phyloP scores from a whole-genome alignment of 1,140 invertebrate genomes.

The Dreissena rostriformis region DNA sequence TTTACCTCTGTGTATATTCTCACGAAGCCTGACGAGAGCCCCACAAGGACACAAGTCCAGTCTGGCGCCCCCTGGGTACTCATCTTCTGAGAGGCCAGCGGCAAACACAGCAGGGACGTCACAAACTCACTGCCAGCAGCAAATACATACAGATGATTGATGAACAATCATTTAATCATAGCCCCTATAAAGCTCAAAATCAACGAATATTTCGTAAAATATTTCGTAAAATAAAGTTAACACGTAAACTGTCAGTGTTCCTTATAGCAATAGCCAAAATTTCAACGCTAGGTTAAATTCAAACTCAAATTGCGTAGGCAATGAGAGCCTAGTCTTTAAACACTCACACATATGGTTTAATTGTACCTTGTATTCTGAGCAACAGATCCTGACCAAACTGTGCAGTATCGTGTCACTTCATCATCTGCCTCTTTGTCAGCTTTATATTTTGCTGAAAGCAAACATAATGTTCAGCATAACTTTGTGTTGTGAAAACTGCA shows the following conservation, averaged over 20 bases:
- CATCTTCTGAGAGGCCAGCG: constrained; percentile 85
- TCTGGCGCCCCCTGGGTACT: constrained; percentile 88
- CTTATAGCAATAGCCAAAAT: not conserved
- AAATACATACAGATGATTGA: not conserved
- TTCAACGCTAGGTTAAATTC: not conserved
- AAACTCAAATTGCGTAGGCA: not conserved
- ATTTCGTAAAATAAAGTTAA: not conserved
- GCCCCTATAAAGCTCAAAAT: not conserved
- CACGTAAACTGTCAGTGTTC: not conserved
- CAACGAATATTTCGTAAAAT: not conserved
- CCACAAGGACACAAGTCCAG: constrained; percentile 96
- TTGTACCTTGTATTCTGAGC: constrained; percentile 63
- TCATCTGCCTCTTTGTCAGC: constrained; percentile 72
- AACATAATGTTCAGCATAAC: constrained; percentile 3
- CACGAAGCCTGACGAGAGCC: constrained; percentile 92
- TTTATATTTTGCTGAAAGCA: constrained; percentile 81
- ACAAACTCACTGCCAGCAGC: constrained; percentile 73
- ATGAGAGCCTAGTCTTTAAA: not conserved
- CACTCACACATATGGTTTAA: not conserved
- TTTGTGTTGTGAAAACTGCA: not conserved
- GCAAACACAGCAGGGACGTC: constrained; percentile 77
- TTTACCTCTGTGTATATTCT: constrained; percentile 93
- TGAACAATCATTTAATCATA: not conserved
- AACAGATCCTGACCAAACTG: constrained; percentile 62
- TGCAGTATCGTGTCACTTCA: constrained; percentile 56